A percentile compares a stretch with the other conserved stretches of the same genome.
Evolutionary conservation across 30 jellyfish, hydroid and myxozoan species (phyloP).

Genomic region (Hydractinia symbiolongicarpus): DNA sequence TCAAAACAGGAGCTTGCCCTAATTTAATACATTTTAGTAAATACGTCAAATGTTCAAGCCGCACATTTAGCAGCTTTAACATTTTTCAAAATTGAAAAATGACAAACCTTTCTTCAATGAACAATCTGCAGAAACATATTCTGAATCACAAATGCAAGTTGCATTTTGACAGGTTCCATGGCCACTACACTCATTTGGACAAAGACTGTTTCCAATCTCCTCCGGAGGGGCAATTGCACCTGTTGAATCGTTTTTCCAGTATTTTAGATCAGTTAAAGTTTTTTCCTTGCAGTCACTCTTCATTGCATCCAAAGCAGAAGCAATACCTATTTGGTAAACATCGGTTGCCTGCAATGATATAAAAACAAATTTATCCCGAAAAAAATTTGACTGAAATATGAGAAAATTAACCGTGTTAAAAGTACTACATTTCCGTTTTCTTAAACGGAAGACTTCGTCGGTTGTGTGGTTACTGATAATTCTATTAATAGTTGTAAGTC

Average conservation of each 20-base stretch:
- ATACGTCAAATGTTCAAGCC: too few species aligned
- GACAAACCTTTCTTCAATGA: conserved; percentile 44
- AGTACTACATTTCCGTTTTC: too few species aligned
- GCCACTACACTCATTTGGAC: conserved; percentile 83
- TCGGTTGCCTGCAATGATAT: conserved; percentile 1
- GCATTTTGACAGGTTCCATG: conserved; percentile 80
- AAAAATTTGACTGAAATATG: too few species aligned
- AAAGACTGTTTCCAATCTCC: conserved; percentile 47
- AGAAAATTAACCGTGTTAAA: too few species aligned
- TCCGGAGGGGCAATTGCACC: conserved; percentile 51
- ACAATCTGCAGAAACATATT: conserved; percentile 69
- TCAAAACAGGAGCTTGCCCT: conserved; percentile 48
- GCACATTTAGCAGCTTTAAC: too few species aligned
- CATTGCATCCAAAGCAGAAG: conserved; percentile 16
- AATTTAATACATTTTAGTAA: background rate
- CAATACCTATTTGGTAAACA: background rate
- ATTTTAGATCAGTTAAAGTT: conserved; percentile 16
- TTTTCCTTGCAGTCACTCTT: conserved; percentile 12
- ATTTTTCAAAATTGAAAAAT: too few species aligned
- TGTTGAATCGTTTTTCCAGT: conserved; percentile 1
- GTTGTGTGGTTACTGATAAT: too few species aligned
- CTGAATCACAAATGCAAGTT: conserved; percentile 61
- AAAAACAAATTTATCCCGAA: too few species aligned
- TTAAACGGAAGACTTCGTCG: too few species aligned
- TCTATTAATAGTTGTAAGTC: too few species aligned